Conservation (phyloP, 2,113 vertebrate species). For the Setophaga coronata region DNA sequence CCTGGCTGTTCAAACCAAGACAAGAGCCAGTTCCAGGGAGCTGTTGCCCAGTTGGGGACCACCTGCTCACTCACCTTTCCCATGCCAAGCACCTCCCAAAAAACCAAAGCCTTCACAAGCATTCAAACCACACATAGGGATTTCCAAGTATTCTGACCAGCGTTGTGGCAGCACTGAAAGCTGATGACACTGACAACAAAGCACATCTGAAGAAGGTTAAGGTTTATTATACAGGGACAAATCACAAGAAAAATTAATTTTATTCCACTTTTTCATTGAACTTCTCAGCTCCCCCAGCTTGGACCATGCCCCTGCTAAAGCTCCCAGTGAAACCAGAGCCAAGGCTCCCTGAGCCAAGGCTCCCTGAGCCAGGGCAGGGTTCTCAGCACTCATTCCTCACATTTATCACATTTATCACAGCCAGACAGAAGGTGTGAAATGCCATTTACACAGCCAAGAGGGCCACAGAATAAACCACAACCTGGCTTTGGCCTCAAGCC, state of each 20-base stretch:
- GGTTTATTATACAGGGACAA: neutral
- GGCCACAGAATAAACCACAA: neutral
- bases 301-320: neutral
- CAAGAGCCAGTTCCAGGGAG: fast-evolving
- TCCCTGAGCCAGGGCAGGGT: neutral
- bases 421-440: neutral
- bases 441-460: neutral
- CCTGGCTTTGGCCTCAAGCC: neutral
- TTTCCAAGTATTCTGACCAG: too few relatives aligned
- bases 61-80: fast-evolving
- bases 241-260: neutral
- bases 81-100: neutral
- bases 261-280: neutral
- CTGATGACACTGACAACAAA: neutral
- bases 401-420: neutral
- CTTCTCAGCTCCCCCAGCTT: neutral
- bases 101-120: neutral
- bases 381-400: neutral
- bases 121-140: fast-evolving
- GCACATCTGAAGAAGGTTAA: neutral
- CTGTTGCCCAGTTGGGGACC: neutral
- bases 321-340: neutral
- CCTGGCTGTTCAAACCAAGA: neutral
- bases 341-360: neutral
- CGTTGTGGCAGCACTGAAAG: neutral